Evolutionary conservation across 2,888 invertebrate genomes (phyloP).

Genomic region (Lissocephala sabroskyi): DNA sequence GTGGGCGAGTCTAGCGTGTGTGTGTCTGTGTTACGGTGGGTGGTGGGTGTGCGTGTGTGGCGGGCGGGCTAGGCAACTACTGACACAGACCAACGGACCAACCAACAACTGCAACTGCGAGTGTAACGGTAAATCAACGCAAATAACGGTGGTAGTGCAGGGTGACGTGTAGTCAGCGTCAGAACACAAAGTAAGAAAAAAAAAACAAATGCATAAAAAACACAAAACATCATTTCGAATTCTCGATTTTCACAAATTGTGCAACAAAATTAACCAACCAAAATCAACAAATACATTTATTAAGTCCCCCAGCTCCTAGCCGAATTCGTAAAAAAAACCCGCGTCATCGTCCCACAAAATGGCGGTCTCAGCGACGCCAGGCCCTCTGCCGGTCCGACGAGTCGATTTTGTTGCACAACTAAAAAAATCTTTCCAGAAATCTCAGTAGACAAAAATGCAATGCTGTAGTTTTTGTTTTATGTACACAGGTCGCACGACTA

Average conservation of each 20-base stretch:
- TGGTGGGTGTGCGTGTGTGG: slow-evolving; percentile 10
- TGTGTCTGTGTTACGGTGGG: slow-evolving; percentile 14
- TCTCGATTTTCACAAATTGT: too few species aligned
- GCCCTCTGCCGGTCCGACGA: too few species aligned
- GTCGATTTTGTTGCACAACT: slow-evolving; percentile 1
- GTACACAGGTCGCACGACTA: not conserved
- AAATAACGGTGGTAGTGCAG: slow-evolving; percentile 9
- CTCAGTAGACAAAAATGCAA: not conserved
- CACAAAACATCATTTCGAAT: slow-evolving; percentile 15
- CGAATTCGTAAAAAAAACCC: too few species aligned
- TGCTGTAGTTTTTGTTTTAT: not conserved
- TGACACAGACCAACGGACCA: slow-evolving; percentile 19
- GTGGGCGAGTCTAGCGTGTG: slow-evolving; percentile 6
- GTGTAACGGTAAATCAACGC: too few species aligned
- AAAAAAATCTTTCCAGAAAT: too few species aligned
- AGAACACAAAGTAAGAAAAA: slow-evolving; percentile 34
- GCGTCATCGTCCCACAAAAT: too few species aligned
- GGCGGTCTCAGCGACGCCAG: too few species aligned
- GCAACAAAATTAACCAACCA: slow-evolving; percentile 34
- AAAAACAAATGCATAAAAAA: not conserved
- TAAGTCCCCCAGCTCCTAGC: too few species aligned
- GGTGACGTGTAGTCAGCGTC: slow-evolving; percentile 36
- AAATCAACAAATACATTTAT: too few species aligned
- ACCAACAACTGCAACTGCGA: too few species aligned
- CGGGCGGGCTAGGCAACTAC: too few species aligned